These are phyloP conservation scores for Diceros bicornis DNA, from an alignment of 2,797 vertebrate species.

Conservation along the genomic window DNA sequence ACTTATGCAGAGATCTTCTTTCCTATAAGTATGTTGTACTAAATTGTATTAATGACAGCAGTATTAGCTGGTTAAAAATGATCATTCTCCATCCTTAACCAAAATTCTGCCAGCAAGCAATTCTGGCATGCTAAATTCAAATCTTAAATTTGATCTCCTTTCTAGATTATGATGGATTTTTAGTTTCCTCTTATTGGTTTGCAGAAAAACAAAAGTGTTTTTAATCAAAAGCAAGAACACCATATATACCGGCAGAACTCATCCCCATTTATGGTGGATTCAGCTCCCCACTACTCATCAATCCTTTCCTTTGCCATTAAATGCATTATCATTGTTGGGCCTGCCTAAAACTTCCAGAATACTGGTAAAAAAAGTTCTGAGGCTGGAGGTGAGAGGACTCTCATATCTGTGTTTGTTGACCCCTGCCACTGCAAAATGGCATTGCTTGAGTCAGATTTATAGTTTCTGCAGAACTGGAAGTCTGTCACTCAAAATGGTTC, in stretches of 20 bases:
- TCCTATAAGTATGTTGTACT: neutral
- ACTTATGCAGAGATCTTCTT: neutral
- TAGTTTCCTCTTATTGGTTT: neutral
- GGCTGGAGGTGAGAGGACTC: neutral
- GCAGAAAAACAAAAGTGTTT: neutral
- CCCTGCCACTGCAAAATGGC: neutral
- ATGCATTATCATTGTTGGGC: neutral
- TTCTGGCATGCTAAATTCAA: neutral
- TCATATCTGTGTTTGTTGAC: neutral
- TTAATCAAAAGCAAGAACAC: neutral
- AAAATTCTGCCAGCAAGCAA: neutral
- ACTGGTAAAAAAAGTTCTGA: neutral
- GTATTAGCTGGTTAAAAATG: neutral
- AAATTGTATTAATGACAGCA: neutral
- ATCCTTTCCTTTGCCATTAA: neutral
- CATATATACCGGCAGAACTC: neutral
- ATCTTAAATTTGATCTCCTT: neutral
- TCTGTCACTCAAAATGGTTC: neutral
- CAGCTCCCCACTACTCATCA: rapidly evolving
- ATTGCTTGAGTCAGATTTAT: neutral
- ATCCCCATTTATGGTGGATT: neutral
- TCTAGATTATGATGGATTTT: neutral
- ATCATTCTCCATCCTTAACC: neutral
- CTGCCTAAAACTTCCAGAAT: neutral
- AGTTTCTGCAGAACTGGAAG: neutral